Base-by-base conservation (phyloP, 2,113 vertebrate genomes). In the Oplegnathus fasciatus region DNA sequence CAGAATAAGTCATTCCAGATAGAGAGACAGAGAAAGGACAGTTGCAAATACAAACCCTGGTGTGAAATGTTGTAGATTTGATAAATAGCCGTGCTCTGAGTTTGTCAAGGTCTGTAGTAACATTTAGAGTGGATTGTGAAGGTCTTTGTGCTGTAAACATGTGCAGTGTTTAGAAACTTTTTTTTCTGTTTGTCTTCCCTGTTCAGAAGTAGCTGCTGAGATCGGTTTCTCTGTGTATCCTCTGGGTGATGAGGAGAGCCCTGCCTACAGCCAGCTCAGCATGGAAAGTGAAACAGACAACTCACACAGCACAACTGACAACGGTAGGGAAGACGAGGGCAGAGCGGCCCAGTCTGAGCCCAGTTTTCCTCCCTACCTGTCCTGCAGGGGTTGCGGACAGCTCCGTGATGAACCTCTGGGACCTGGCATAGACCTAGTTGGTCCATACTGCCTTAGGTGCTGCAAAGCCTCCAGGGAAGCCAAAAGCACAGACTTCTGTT, bases 221-320 rank as follows among this genome's bases (percentile, higher is more conserved):
- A 96, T 98, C 11, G 94, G 96, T 86, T 96, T 99, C 84, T 97
- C 97, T 2, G 95, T 95, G 0, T 98, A 96, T 26, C 82, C 96
- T 14, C 96, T 98, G 95, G 97, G 97, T 37, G 97, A 98, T 85
- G 97, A 98, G 48, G 97, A 98, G 90, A 97, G 95, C 91, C 96
- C 96, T 5, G 94, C 95, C 66, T 97, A 96, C 95, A 96, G 94
- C 85, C 96, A 95, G 70, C 95, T 97, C 88, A 97, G 97, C 70
- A 97, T 97, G 85, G 97, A 98, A 89, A 97, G 96, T 1, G 97
- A 98, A 92, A 94, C 96, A 0, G 97, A 97, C 79, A 97, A 97
- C 83, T 96, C 95, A 26, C 94, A 89, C 84, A 85, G 91, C 62
- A 75, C 91, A 2, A 90, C 91, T 6, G 94, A 94, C 94, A 44